Evolutionary conservation across 2,113 vertebrate species (phyloP).

Genomic region (Lagopus muta): DNA sequence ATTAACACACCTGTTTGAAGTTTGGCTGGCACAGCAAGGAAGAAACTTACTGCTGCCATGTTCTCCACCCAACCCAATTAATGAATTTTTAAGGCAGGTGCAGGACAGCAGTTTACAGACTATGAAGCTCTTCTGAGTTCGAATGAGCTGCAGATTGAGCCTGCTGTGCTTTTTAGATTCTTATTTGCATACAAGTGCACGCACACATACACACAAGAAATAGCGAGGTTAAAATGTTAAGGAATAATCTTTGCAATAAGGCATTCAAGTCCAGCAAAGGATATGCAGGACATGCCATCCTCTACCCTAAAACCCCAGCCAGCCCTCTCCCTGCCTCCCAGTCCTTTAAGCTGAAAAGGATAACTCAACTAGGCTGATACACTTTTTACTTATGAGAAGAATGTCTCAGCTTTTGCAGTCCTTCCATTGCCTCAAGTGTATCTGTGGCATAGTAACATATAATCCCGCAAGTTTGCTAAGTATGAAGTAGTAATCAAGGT

Average conservation of each 20-base stretch:
- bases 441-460: background rate
- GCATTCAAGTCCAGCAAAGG: background rate
- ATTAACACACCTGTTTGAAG: background rate
- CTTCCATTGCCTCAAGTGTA: background rate
- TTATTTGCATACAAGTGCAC: background rate
- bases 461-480: background rate
- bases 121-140: background rate
- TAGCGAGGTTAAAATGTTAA: slow-evolving; percentile 22
- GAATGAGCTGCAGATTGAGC: background rate
- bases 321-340: background rate
- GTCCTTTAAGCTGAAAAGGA: background rate
- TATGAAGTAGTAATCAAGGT: background rate
- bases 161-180: slow-evolving; percentile 22
- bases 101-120: background rate
- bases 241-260: background rate
- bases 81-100: slow-evolving; percentile 3
- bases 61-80: background rate
- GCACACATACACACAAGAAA: background rate
- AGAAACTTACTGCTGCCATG: background rate
- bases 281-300: background rate
- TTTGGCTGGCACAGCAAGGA: background rate
- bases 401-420: background rate
- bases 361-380: background rate
- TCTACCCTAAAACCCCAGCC: background rate
- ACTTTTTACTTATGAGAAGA: background rate